Base-by-base conservation (phyloP, 1,140 invertebrate species). In the Polyergus mexicanus region DNA sequence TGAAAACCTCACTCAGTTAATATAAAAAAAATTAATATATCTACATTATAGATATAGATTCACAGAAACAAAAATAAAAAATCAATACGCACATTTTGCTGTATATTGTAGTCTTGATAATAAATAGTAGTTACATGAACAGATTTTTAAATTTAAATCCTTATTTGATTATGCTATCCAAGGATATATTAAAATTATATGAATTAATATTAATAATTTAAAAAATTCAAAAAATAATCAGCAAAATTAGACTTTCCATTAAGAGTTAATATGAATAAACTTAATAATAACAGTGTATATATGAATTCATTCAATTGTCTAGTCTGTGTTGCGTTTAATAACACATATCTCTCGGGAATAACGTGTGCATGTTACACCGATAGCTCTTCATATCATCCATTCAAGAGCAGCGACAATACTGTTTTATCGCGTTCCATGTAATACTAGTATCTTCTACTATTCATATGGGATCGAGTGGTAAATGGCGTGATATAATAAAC, bases 311-410 rank as follows among this genome's bases (percentile, higher is more conserved):
- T 81, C 54, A 72, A 81, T 72, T 25, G 54, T 81, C 25, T 38
- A 28, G 35, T 81, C 25, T 60, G 44, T 13, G 60, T 66, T 66
- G 25, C 5, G 66, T 81, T 69, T 72, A 81, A 72, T 44, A 11
- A 7, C 7, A 60, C 54, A 35, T 60, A 72, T 44, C 47, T 72
- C 78, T 60, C 19, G 54, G 66, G 66, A 81, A 72, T 44, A 81
- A 81, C 63, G 11, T 54, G 25, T 72, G n/a, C 44, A 54, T 68
- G 38, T 81, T 54, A 72, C 60, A 81, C 25, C 32, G 25, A 63
- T 56, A 56, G 47, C 38, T 81, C 35, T 81, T 60, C 65, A 44
- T 44, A 81, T 19, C 35, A 72, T 72, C 51, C 66, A 81, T 81
- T 71, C 68, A 38, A 54, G 51, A 81, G 19, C 38, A 81, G 22